These are phyloP conservation scores for Xenentodon cancila DNA, from an alignment of 2,797 vertebrate genomes.

Conservation along the genomic window DNA sequence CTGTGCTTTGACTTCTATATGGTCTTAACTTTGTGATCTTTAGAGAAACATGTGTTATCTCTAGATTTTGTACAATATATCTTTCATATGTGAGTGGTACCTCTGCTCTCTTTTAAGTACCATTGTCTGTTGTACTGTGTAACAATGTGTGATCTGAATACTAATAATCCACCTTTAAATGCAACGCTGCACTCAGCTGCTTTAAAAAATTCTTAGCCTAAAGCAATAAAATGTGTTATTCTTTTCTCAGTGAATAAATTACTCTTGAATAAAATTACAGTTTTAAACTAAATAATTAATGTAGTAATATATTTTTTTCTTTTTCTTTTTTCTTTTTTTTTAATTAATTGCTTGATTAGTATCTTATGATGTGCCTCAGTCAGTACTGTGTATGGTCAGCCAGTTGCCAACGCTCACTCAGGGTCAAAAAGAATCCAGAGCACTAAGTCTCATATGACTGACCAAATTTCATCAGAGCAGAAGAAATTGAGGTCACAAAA, in stretches of 20 bases:
- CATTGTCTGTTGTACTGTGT: conserved; percentile 1
- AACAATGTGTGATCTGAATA: conserved; percentile 23
- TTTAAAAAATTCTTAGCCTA: conserved; percentile 19
- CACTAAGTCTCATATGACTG: conserved; percentile 40
- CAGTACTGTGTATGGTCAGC: conserved; percentile 9
- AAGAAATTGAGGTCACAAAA: conserved; percentile 80
- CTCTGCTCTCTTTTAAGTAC: conserved; percentile 6
- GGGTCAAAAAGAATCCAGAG: conserved; percentile 20
- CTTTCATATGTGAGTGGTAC: not conserved
- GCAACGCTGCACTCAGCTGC: conserved; percentile 11
- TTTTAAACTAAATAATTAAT: conserved; percentile 11
- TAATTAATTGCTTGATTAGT: not conserved
- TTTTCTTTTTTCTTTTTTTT: not conserved
- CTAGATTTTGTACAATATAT: conserved; percentile 2
- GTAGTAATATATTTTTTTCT: conserved; percentile 3
- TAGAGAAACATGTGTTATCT: not conserved
- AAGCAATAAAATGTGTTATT: conserved; percentile 12
- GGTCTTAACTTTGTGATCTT: not conserved
- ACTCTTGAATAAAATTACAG: not conserved
- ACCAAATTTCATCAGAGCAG: conserved; percentile 45
- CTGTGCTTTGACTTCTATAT: not conserved
- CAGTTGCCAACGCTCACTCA: conserved; percentile 31
- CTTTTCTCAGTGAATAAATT: conserved; percentile 18
- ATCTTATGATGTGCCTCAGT: not conserved
- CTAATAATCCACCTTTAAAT: conserved; percentile 18